Conservation (phyloP, 2,888 invertebrate genomes). For the Monopis laevigella region DNA sequence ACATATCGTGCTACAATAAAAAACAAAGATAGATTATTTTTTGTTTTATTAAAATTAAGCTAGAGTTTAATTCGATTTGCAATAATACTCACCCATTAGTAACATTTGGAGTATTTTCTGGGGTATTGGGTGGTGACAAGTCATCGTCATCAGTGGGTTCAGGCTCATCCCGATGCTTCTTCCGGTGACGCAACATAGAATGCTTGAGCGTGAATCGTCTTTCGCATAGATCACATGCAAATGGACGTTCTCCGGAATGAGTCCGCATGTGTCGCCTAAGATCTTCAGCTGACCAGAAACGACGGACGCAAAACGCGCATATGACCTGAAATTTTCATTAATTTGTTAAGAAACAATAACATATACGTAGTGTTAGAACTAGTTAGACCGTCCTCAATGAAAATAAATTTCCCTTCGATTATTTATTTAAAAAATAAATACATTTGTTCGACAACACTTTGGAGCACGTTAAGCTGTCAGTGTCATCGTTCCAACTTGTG, state of each 20-base stretch:
- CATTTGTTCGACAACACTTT: no score
- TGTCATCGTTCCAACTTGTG: no score
- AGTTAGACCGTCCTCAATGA: no score
- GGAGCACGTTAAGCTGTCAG: no score
- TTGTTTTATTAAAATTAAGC: neutral
- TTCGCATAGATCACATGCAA: slow-evolving; percentile 89
- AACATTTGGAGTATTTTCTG: slow-evolving; percentile 42
- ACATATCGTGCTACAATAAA: no score
- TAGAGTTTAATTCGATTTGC: neutral
- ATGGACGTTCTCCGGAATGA: slow-evolving; percentile 91
- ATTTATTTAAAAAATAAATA: no score
- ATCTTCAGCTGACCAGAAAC: slow-evolving; percentile 96
- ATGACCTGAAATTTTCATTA: slow-evolving; percentile 77
- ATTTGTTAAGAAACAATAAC: no score
- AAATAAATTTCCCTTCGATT: no score
- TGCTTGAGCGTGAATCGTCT: slow-evolving; percentile 92
- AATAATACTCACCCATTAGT: slow-evolving; percentile 43
- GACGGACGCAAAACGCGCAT: slow-evolving; percentile 91
- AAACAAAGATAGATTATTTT: no score
- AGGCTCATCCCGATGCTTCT: slow-evolving; percentile 75
- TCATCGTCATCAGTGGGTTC: slow-evolving; percentile 66
- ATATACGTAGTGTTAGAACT: no score
- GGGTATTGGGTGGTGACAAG: slow-evolving; percentile 50
- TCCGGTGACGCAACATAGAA: slow-evolving; percentile 92
- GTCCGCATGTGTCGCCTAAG: slow-evolving; percentile 93